Conservation (phyloP, 2,888 invertebrate genomes). For the Metellina segmentata region DNA sequence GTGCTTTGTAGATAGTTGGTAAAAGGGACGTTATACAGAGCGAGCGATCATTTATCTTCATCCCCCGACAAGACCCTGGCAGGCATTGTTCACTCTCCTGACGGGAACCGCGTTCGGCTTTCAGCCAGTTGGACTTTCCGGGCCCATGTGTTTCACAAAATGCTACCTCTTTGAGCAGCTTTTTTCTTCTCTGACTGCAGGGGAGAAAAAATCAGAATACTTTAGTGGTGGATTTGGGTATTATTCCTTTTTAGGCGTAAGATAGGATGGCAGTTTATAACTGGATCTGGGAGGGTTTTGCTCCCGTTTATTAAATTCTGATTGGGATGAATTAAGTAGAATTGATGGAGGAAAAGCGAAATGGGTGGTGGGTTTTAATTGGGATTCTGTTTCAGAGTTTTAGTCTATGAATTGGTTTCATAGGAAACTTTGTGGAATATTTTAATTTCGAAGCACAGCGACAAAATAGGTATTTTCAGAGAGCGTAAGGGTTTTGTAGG, state of each 20-base stretch:
- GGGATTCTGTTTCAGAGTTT: too few relatives aligned
- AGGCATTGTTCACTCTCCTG: constrained; percentile 62
- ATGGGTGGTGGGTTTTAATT: too few relatives aligned
- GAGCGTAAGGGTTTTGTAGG: too few relatives aligned
- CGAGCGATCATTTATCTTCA: constrained; percentile 67
- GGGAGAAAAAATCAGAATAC: not conserved
- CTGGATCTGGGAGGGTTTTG: not conserved
- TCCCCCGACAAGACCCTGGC: constrained; percentile 47
- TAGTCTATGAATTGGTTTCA: too few relatives aligned
- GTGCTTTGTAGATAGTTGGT: constrained; percentile 50
- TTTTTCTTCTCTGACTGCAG: not conserved
- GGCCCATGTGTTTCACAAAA: constrained; percentile 18
- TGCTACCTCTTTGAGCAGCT: constrained; percentile 4
- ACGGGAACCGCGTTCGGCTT: constrained; percentile 62
- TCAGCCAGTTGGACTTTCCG: constrained; percentile 46
- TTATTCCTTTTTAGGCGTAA: not conserved
- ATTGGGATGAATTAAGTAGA: not conserved
- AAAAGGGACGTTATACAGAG: constrained; percentile 39
- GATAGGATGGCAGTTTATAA: not conserved
- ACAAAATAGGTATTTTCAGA: too few relatives aligned
- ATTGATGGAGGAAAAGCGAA: too few relatives aligned
- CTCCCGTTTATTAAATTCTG: not conserved
- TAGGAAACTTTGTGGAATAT: too few relatives aligned
- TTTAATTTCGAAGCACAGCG: too few relatives aligned
- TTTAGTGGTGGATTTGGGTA: not conserved